Base-by-base conservation (phyloP, 1,140 invertebrate genomes). In the Lucilia sericata region DNA sequence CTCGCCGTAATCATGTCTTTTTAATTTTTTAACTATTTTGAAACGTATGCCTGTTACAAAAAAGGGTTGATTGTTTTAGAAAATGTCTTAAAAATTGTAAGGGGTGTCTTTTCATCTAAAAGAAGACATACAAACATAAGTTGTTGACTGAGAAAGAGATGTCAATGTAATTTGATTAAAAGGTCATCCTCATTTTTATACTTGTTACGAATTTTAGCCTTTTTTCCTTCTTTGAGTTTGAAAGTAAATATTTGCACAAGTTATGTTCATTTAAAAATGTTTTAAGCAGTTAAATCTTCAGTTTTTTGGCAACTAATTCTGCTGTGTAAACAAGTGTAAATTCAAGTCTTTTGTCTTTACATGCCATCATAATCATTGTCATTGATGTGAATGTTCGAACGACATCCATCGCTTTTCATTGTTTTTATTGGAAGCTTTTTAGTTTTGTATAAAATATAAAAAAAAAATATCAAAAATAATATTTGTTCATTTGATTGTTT, bases 401-500 rank as follows among this genome's bases (percentile, higher is more conserved):
- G 51, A 17, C 51, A 60, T 12, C 51, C 8, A 12, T 17, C 55
- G 55, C 25, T 60, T 14, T 14, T 60, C 17, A 70, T 70, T 70
- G 65, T 70, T 70, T 70, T 9, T 70, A 21, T 70, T 70, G 65
- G n/a, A 70, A 70, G 65, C n/a, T 70, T 21, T 55, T 55, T 21
- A 21, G 8, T 70, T 21, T 70, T 70, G 8, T 21, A 21, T 70
- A 21, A 70, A 70, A 70, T 30, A 30, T 30, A 30, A 30, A 30
- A 2, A 30, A 30, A 30, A 30, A 30, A 30, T 30, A 30, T 30
- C 25, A 30, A 21, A 70, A 70, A 19, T 70, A 70, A 70, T 70
- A 70, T 70, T 70, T 70, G 65, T 70, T 70, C 19, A 70, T 70
- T 70, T 70, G 65, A 70, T 70, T 70, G 65, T 70, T 70, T 70